These are phyloP conservation scores for Hecatera dysodea DNA, from an alignment of 2,888 invertebrate species.

Conservation along the genomic window DNA sequence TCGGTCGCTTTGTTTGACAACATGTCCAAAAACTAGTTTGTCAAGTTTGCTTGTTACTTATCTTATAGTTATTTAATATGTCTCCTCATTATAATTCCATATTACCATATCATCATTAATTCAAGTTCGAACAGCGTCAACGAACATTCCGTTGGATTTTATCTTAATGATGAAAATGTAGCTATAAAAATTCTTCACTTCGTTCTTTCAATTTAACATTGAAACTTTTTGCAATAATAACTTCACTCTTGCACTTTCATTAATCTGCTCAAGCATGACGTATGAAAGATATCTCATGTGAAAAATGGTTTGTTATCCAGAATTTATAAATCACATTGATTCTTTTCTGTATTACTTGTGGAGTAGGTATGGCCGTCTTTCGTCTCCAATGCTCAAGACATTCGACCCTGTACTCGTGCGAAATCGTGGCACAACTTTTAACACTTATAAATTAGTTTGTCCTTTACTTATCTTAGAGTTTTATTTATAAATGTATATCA, in stretches of 20 bases:
- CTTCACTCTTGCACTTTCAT: conserved; percentile 57
- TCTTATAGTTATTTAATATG: conserved; percentile 14
- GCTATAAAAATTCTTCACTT: conserved; percentile 15
- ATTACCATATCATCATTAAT: conserved; percentile 21
- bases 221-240: conserved; percentile 53
- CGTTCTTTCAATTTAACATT: conserved; percentile 35
- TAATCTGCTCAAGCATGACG: conserved; percentile 55
- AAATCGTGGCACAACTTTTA: conserved; percentile 43
- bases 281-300: conserved; percentile 49
- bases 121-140: conserved; percentile 11
- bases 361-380: conserved; percentile 1
- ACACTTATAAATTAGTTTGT: conserved; percentile 45
- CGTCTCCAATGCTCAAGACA: conserved; percentile 17
- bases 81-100: conserved; percentile 23
- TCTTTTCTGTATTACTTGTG: conserved; percentile 34
- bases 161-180: conserved; percentile 12
- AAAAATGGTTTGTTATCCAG: conserved; percentile 41
- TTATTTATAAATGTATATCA: conserved; percentile 7
- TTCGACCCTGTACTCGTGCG: conserved; percentile 49
- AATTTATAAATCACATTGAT: conserved; percentile 40
- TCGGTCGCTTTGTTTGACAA: conserved; percentile 37
- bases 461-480: conserved; percentile 38
- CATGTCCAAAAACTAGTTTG: conserved; percentile 44
- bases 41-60: conserved; percentile 14
- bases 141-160: conserved; percentile 6